Evolutionary conservation across 2,113 vertebrate species (phyloP).

Genomic region (Pomatorhinus ruficollis): DNA sequence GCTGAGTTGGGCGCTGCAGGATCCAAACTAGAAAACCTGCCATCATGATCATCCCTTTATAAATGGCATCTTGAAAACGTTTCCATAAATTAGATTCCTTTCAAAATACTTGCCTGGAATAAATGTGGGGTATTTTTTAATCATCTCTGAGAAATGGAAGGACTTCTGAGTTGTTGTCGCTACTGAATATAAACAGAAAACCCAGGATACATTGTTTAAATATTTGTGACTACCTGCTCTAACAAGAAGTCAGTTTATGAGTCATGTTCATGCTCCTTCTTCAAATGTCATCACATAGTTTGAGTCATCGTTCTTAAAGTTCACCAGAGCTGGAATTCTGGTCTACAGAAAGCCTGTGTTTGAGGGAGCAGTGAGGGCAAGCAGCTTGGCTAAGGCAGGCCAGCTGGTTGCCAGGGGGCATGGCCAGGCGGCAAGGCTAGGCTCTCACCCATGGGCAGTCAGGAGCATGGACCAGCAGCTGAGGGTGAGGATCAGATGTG

Average conservation of each 20-base stretch:
- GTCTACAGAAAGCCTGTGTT: not conserved
- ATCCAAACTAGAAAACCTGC: not conserved
- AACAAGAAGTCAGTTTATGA: not conserved
- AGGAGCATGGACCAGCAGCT: rapidly evolving
- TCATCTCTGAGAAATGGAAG: not conserved
- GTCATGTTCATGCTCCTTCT: not conserved
- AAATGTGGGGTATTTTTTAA: not conserved
- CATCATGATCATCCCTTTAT: not conserved
- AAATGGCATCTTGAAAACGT: not conserved
- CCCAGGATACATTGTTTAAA: not conserved
- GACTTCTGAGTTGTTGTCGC: not conserved
- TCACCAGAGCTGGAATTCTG: not conserved
- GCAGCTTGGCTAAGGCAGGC: rapidly evolving
- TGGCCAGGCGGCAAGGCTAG: not conserved
- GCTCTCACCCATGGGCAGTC: rapidly evolving
- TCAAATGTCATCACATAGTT: not conserved
- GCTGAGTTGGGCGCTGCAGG: not conserved
- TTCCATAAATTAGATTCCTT: not conserved
- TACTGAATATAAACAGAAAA: not conserved
- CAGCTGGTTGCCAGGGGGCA: rapidly evolving
- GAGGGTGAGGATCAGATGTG: not conserved
- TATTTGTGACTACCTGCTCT: not conserved
- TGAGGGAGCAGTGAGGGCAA: not conserved
- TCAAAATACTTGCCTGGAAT: not conserved
- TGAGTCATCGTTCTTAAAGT: not conserved